Percentiles rank a stretch among this genome's conserved stretches.
Conservation (phyloP, 1,140 invertebrate genomes). For the Mizuhopecten yessoensis region DNA sequence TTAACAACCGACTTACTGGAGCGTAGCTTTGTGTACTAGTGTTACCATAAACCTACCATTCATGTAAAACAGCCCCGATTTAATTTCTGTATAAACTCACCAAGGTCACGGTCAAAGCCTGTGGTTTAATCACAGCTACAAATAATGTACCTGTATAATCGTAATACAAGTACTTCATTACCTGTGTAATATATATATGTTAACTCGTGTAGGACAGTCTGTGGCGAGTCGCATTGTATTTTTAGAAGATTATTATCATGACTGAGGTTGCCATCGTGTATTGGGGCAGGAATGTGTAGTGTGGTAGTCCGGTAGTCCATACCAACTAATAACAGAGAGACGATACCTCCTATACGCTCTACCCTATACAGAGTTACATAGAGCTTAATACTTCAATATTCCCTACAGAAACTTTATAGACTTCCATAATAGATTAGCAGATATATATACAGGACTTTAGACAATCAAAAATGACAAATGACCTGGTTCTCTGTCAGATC, state of each 20-base stretch:
- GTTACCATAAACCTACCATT: constrained; percentile 4
- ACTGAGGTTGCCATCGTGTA: not conserved
- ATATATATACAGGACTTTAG: not conserved
- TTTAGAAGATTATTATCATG: too few species aligned
- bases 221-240: too few species aligned
- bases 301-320: not conserved
- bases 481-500: not conserved
- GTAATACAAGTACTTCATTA: not conserved
- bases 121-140: not conserved
- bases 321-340: not conserved
- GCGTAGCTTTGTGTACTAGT: not conserved
- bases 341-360: not conserved
- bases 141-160: not conserved
- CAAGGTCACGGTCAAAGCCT: not conserved
- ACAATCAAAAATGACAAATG: not conserved
- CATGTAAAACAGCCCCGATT: not conserved
- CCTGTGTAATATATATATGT: too few species aligned
- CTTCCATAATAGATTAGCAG: not conserved
- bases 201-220: too few species aligned
- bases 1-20: not conserved
- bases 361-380: too few species aligned
- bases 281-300: not conserved
- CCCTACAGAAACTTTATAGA: not conserved
- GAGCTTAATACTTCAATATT: not conserved
- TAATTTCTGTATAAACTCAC: not conserved